These are phyloP conservation scores for Desmodus rotundus DNA, from an alignment of 2,113 vertebrate genomes.

Conservation along the genomic window DNA sequence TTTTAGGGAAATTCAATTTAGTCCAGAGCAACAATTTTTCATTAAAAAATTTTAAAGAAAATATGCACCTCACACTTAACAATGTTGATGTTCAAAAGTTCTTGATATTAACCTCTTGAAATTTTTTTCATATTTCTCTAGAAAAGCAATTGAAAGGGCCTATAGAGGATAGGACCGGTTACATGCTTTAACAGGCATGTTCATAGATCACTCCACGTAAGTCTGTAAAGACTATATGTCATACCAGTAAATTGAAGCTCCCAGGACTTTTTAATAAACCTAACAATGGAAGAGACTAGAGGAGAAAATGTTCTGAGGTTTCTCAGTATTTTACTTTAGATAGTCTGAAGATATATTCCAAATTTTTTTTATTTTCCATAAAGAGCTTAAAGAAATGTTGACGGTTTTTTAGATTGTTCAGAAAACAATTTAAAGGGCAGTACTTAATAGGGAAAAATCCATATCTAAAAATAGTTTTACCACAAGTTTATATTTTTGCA, in stretches of 20 bases:
- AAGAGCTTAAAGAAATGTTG: conserved; percentile 62
- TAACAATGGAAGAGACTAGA: not conserved
- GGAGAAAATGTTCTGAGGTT: conserved; percentile 44
- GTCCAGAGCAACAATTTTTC: not conserved
- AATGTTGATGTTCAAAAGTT: not conserved
- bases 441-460: conserved; percentile 43
- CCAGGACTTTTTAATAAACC: not conserved
- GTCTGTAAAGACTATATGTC: conserved; percentile 24
- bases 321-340: conserved; percentile 59
- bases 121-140: conserved; percentile 4
- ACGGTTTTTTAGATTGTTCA: conserved; percentile 67
- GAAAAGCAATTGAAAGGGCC: not conserved
- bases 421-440: conserved; percentile 67
- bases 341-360: conserved; percentile 11
- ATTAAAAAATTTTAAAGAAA: not conserved
- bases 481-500: conserved; percentile 66
- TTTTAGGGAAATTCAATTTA: not conserved
- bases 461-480: conserved; percentile 69
- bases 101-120: conserved; percentile 1
- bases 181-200: not conserved
- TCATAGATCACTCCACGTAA: not conserved
- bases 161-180: not conserved
- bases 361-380: conserved; percentile 39
- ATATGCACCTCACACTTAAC: not conserved
- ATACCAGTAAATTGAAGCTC: conserved; percentile 31